Evolutionary conservation across 2,797 vertebrate species (phyloP), one percentile per base, ranked within the genome.

Genomic region (Neomorphus geoffroyi): DNA sequence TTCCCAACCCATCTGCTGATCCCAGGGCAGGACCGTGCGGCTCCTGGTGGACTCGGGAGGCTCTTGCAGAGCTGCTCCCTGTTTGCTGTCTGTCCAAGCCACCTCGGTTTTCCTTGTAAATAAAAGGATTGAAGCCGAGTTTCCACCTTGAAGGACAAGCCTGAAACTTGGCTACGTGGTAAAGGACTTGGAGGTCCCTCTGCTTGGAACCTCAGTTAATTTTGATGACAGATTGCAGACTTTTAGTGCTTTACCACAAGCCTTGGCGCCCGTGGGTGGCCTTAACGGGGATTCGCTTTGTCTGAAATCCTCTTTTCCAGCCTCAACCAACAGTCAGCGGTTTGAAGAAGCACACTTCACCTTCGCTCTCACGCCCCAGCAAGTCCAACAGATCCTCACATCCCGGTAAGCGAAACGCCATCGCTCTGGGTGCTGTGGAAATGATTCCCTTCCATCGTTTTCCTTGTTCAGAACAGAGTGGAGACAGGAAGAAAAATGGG

Each of bases 261-360:
- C 35, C 41, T 10, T 10, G 27, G 58, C 0, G 4, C 58, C 69
- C 15, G 27, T 22, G 10, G 33, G 41, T 4, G 14, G 6, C 50
- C 46, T 35, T 8, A 11, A 13, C 1, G 46, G 15, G 6, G 27
- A 7, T 30, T 39, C 16, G 18, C 50, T 60, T 71, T 27, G 18
- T 19, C 73, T 54, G 11, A 11, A 46, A 30, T 56, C 28, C 64
- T 69, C 67, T 66, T 48, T 46, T 62, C 9, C 95, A 98, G 98
- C 97, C 6, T 98, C 98, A 2, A 95, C 96, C 1, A 97, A 89
- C 51, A 96, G 97, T 45, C 98, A 98, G 78, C 72, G 98, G 28
- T 98, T 98, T 5, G 98, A 98, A 57, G 98, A 98, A 86, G 98
- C 98, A 1, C 97, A 98, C 32, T 98, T 98, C 46, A 98, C 97